Percentiles rank a stretch among this genome's conserved stretches.
phyloP scores from a whole-genome alignment of 2,888 invertebrate genomes.

The Pyralis farinalis region DNA sequence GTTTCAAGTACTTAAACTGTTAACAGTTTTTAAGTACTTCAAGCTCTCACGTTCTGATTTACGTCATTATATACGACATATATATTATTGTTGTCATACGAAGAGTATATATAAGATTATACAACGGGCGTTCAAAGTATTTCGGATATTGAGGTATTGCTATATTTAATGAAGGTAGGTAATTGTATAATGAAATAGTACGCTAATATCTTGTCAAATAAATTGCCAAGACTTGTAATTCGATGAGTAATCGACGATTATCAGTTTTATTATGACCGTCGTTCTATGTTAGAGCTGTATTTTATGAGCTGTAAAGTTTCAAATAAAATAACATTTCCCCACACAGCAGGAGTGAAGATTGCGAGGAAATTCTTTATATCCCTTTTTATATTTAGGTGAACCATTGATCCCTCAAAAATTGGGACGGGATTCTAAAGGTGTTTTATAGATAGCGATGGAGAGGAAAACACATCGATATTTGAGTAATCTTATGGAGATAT shows the following conservation, averaged over 20 bases:
- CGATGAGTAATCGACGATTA: conserved; percentile 18
- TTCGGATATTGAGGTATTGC: too few relatives aligned
- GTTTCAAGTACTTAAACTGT: too few relatives aligned
- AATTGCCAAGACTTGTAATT: conserved; percentile 10
- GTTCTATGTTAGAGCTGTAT: neutral
- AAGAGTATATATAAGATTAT: too few relatives aligned
- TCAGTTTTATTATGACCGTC: conserved; percentile 8
- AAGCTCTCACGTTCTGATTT: too few relatives aligned
- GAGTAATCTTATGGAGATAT: too few relatives aligned
- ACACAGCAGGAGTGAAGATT: neutral
- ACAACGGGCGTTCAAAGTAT: too few relatives aligned
- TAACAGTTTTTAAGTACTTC: too few relatives aligned
- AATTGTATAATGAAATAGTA: too few relatives aligned
- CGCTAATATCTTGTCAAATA: too few relatives aligned
- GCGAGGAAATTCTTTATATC: conserved; percentile 7
- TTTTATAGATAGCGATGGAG: conserved; percentile 8
- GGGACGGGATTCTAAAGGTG: conserved; percentile 6
- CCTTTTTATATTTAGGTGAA: conserved; percentile 9
- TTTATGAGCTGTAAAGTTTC: neutral
- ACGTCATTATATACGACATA: too few relatives aligned
- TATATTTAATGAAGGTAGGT: too few relatives aligned
- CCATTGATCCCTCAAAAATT: conserved; percentile 9
- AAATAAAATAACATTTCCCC: neutral
- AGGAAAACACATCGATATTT: conserved; percentile 1
- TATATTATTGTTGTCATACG: too few relatives aligned